phyloP scores from a whole-genome alignment of 2,113 vertebrate genomes.

The Elephantulus edwardii region DNA sequence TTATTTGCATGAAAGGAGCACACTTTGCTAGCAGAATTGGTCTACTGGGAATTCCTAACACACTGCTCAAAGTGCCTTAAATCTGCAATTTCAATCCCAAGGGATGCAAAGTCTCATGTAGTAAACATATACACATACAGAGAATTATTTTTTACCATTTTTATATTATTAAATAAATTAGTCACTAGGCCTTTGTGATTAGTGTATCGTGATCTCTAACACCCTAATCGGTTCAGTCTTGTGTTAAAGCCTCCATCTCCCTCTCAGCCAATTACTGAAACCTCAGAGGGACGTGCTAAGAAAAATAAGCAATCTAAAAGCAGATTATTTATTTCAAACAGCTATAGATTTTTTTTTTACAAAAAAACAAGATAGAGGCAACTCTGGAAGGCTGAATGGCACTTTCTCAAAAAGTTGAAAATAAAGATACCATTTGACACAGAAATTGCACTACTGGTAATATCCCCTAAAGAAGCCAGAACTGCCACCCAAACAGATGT shows the following conservation, averaged over 20 bases:
- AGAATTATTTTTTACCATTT: background rate
- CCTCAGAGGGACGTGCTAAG: background rate
- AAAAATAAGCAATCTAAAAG: background rate
- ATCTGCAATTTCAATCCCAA: background rate
- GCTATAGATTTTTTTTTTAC: background rate
- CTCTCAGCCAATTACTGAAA: background rate
- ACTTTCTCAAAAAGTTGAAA: too few species aligned
- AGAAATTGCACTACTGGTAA: too few species aligned
- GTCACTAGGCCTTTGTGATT: background rate
- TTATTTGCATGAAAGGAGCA: background rate
- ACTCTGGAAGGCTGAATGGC: too few species aligned
- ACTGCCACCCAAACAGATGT: too few species aligned
- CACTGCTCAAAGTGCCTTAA: background rate
- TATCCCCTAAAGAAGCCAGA: too few species aligned
- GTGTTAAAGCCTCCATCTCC: background rate
- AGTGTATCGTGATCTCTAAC: background rate
- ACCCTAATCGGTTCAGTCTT: background rate
- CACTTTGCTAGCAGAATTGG: background rate
- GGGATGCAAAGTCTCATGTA: background rate
- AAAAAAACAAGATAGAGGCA: too few species aligned
- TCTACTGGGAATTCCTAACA: background rate
- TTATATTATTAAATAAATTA: constrained; percentile 20
- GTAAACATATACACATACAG: background rate
- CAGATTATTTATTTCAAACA: constrained; percentile 13
- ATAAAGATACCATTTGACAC: too few species aligned